Evolutionary conservation across 2,113 vertebrate species (phyloP).

Genomic region (Calyptommatus sinebrachiatus): DNA sequence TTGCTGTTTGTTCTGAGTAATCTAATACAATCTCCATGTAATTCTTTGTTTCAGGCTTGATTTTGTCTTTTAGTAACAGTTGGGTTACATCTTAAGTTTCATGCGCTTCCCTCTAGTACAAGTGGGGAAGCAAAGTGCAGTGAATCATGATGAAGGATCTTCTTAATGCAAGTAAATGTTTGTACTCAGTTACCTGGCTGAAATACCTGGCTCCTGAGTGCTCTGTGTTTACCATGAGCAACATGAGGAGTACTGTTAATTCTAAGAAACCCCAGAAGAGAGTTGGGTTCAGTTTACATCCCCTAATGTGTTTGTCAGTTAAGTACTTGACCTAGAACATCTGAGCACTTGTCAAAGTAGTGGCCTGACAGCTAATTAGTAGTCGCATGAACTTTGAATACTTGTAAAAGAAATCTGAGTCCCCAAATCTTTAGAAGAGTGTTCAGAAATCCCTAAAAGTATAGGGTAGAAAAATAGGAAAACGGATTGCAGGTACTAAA

Average conservation of each 20-base stretch:
- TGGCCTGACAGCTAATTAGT: constrained; percentile 7
- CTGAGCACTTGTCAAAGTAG: constrained; percentile 52
- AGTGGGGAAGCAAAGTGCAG: background rate
- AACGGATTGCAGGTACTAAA: too few species aligned
- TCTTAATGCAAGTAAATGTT: background rate
- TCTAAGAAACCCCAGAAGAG: background rate
- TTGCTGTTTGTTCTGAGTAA: background rate
- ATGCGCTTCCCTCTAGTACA: background rate
- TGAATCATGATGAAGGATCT: background rate
- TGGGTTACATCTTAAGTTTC: background rate
- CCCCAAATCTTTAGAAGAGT: background rate
- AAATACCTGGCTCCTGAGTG: background rate
- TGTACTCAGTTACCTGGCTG: background rate
- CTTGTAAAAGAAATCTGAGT: constrained; percentile 1
- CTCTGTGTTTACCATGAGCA: background rate
- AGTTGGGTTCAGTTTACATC: background rate
- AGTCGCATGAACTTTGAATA: background rate
- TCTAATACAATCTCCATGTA: background rate
- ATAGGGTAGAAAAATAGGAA: too few species aligned
- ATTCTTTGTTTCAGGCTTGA: background rate
- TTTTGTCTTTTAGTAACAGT: background rate
- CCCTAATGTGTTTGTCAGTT: background rate
- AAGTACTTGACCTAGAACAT: background rate
- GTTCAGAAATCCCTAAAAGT: too few species aligned
- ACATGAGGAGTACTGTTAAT: background rate